Evolutionary conservation across 2,113 vertebrate genomes (phyloP), one percentile per base, ranked within the genome.

Genomic region (Mionectes macconnelli): DNA sequence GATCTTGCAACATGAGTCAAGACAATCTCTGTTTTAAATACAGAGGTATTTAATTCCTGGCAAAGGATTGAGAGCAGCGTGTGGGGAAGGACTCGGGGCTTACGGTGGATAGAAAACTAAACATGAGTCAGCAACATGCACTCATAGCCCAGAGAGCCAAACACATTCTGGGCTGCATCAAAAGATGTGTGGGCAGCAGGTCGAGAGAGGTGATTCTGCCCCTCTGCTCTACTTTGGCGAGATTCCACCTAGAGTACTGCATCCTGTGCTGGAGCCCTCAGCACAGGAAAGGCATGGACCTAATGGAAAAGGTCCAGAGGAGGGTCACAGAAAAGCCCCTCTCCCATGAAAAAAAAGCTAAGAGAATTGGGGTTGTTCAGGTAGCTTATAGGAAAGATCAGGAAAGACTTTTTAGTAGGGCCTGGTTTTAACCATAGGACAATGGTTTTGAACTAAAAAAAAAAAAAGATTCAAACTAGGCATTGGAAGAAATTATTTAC

Each of bases 291-390:
- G n/a, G 47, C 27, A 31, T 3, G 4, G 14, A 67, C 5, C 27
- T 62, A 9, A 22, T 47, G 11, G 31, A 72, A 8, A 0, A 2
- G 13, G 17, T 57, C 47, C 30, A 67, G 16, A 67, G 16, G 1
- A 30, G 6, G 17, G 24, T 12, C 19, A 45, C 6, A 8, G 8
- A 62, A 18, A 40, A 88, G 14, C 6, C 8, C 3, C 12, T n/a
- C 23, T 2, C 0, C 37, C 39, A 2, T 4, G 6, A 55, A 16
- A 40, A 14, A 64, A 13, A 69, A 17, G 3, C 14, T 66, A 40
- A 81, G 10, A 76, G 21, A 83, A 40, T 8, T 68, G 33, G 55
- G 14, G 2, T 45, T 84, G 27, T 50, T 69, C 25, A 69, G 15
- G 8, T 5, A 19, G 8, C 28, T 53, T 49, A 5, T 24, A 76